Evolutionary conservation across 1,140 invertebrate genomes (phyloP), one percentile per base, ranked within the genome.

Genomic region (Drosophila yakuba): DNA sequence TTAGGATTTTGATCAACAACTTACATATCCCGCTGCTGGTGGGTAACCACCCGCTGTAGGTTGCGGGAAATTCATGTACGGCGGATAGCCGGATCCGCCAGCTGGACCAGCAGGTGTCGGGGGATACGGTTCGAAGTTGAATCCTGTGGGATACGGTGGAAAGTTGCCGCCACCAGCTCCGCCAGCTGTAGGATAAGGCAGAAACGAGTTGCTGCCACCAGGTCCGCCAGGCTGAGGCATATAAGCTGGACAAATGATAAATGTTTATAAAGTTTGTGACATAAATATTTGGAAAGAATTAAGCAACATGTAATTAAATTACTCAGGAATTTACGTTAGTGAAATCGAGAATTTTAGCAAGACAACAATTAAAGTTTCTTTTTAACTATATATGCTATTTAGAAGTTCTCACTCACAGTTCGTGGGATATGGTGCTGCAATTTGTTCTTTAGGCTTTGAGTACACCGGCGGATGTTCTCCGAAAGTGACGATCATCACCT

Each of bases 381-480:
- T 20, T 20, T 20, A 20, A 20, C 20, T 20, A 20, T 20, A 20
- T 20, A 20, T 20, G 20, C 2, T 20, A 20, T 20, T 2, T 20
- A 20, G 20, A 20, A 38, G 3, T 12, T 12, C 11, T 7, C 11
- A 66, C 76, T 73, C 52, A 91, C 90, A 69, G 50, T 64, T 80
- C 8, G 76, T 45, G 54, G 91, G 88, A 71, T 91, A 90, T 52
- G 90, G 79, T 15, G 81, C 58, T 17, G 72, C 20, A 6, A 81
- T 23, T 74, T 85, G 78, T 63, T 93, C 92, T 89, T 95, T 94
- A 35, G 94, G 93, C 90, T 95, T 96, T 1, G 96, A 94, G 94
- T 96, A 99, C 1, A 99, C 98, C 32, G 99, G 99, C 56, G 98
- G 98, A 76, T 96, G 94, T 66, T 99, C 98, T 38, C 98, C 97